Evolutionary conservation across 2,797 vertebrate genomes (phyloP).

Genomic region (Manis crassicaudata): DNA sequence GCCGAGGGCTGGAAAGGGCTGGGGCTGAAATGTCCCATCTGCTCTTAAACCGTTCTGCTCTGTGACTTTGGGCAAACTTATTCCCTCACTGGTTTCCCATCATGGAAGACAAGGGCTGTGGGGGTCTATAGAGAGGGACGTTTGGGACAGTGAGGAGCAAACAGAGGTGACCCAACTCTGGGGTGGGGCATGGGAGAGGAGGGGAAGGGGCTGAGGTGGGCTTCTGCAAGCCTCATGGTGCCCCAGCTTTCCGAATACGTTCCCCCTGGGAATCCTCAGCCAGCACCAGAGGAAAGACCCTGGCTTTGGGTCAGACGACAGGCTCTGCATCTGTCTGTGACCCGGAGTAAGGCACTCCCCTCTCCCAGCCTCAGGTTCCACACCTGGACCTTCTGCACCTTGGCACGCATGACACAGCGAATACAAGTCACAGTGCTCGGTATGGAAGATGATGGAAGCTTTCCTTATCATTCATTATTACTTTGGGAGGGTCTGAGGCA

Average conservation of each 20-base stretch:
- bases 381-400: not conserved
- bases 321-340: not conserved
- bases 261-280: not conserved
- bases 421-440: rapidly evolving
- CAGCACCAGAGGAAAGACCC: not conserved
- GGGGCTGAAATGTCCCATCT: not conserved
- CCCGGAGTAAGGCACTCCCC: not conserved
- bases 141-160: not conserved
- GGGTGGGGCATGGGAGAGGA: not conserved
- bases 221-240: not conserved
- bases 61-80: not conserved
- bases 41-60: not conserved
- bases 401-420: no score
- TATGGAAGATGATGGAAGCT: not conserved
- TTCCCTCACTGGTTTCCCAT: not conserved
- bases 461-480: not conserved
- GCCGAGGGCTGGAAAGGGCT: not conserved
- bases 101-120: not conserved
- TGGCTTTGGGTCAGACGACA: not conserved
- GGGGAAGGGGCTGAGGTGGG: not conserved
- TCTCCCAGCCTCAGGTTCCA: not conserved
- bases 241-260: not conserved
- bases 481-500: not conserved
- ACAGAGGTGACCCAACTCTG: not conserved
- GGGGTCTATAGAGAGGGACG: not conserved